Percentiles rank a stretch among this genome's conserved stretches.
Conservation (phyloP, 2,888 invertebrate species). For the Folsomia manolachei region DNA sequence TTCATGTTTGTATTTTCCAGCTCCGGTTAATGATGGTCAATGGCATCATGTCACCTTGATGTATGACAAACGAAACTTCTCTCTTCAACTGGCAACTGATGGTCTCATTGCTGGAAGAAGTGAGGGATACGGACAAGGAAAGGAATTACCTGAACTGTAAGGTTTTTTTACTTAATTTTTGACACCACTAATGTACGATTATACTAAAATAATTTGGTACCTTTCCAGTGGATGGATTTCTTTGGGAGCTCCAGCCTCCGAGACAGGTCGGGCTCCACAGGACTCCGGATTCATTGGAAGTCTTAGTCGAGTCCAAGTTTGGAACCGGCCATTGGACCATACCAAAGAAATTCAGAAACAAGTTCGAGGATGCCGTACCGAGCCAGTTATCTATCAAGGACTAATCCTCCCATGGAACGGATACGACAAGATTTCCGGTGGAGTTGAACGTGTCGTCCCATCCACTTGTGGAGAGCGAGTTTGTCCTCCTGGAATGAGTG, state of each 20-base stretch:
- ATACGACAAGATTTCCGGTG: slow-evolving; percentile 82
- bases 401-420: slow-evolving; percentile 89
- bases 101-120: slow-evolving; percentile 90
- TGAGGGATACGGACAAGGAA: slow-evolving; percentile 81
- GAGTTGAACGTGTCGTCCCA: slow-evolving; percentile 85
- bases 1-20: too few relatives aligned
- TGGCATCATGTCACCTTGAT: slow-evolving; percentile 91
- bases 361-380: slow-evolving; percentile 83
- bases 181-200: slow-evolving; percentile 9
- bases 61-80: slow-evolving; percentile 87
- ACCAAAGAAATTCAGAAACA: slow-evolving; percentile 90
- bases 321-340: slow-evolving; percentile 86
- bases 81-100: slow-evolving; percentile 88
- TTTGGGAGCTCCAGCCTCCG: slow-evolving; percentile 79
- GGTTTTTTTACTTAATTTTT: slow-evolving; percentile 54
- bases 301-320: slow-evolving; percentile 88
- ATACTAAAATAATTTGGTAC: too few relatives aligned
- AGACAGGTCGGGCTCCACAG: slow-evolving; percentile 70
- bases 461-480: slow-evolving; percentile 86
- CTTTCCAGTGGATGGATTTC: slow-evolving; percentile 81
- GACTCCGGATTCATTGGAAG: slow-evolving; percentile 94
- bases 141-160: slow-evolving; percentile 78
- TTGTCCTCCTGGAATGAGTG: slow-evolving; percentile 83
- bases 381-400: slow-evolving; percentile 82
- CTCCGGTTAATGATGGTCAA: slow-evolving; percentile 90